Base-by-base conservation (phyloP, 2,797 vertebrate genomes). In the Gymnodraco acuticeps region DNA sequence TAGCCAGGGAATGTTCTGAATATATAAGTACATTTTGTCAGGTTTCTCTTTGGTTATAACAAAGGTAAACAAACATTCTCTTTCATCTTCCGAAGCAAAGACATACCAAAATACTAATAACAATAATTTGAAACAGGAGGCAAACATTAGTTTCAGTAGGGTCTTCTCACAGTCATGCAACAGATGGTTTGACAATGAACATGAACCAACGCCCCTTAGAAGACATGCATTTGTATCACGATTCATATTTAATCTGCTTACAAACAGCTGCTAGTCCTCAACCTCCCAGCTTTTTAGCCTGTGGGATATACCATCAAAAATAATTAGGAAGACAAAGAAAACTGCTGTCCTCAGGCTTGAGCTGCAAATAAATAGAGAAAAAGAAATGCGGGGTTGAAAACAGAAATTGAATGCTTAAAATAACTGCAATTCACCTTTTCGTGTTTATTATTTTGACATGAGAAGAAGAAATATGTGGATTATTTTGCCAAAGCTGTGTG, bases 201-300 rank as follows among this genome's bases (percentile, higher is more conserved):
- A 12, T 60, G 10, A 75, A 63, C 31, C 45, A 27, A 23, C 60
- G n/a, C 13, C 41, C 27, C 19, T 42, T 20, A 13, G 59, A 68
- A 59, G 33, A 10, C 11, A 5, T 23, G 2, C 3, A 31, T 63
- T 2, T 47, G 16, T 50, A 27, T 10, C 19, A 9, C 8, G 51
- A 52, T 53, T 53, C 14, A 52, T 46, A 62, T 70, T 69, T 16
- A 53, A 51, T 42, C 31, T 55, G 45, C 12, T 61, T 41, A 9
- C 4, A 54, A 42, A 51, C 33, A 42, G 31, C 33, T 20, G 60
- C 1, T 3, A 15, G 27, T 75, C 17, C 14, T 64, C 7, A 15
- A 23, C 38, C n/a, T 73, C 33, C 6, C 31, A 38, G 23, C 41
- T 33, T 13, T 58, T 45, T 17, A 52, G 27, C 17, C 27, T 3